Base-by-base conservation (phyloP, 1,140 invertebrate species). In the Adelges cooleyi region DNA sequence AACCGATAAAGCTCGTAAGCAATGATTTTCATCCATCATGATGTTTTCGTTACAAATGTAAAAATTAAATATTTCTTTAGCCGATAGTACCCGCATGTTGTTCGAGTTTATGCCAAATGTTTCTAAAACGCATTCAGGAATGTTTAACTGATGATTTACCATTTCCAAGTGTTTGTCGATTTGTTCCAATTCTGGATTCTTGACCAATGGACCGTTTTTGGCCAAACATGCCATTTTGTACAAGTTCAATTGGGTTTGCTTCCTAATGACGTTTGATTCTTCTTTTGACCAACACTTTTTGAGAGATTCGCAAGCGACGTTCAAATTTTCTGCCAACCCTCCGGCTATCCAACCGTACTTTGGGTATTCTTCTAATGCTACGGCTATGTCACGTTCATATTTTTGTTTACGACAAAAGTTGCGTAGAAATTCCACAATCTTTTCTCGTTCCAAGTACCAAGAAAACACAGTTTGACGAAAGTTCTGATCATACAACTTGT, bases 291-390 rank as follows among this genome's bases (percentile, higher is more conserved):
- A 62, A 11, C 56, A 62, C 1, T 29, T 9, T 62, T 48, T 62
- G 33, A 62, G 42, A 1, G 56, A 62, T 48, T 62, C 56, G 46
- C 42, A 48, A 9, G 42, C 29, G 6, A 62, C 9, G 6, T 62
- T 48, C 2, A 48, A 29, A 22, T 62, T 62, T 62, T 48, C 56
- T 29, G 42, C 42, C 15, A 62, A 17, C n/a, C 42, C 27, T 29
- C 56, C 56, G 22, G 56, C 56, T 62, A 62, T 62, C 56, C 56
- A 62, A 62, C 56, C 56, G 46, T 62, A 62, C 10, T 62, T 29
- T 62, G 56, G 56, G 33, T 62, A 62, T 33, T 36, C 6, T 33
- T 62, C 56, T 22, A 62, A 46, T 9, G 42, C 56, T 62, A 48
- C 20, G 18, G n/a, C 25, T 15, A 62, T 48, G 6, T 62, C 56